Percentiles rank a stretch among this genome's conserved stretches.
phyloP scores from a whole-genome alignment of 2,797 vertebrate species.

The Crax fasciolata region DNA sequence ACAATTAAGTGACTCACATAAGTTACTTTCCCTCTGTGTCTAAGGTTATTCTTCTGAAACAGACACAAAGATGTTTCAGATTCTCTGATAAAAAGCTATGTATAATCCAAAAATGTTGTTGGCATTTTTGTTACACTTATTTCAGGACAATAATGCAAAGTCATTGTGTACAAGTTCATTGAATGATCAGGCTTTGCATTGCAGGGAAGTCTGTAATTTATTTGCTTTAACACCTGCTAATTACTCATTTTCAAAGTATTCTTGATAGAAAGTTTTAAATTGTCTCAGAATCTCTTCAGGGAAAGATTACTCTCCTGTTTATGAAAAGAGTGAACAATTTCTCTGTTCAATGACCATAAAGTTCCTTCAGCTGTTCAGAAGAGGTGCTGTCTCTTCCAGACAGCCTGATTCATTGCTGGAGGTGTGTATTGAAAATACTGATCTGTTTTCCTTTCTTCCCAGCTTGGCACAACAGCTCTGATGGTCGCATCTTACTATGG shows the following conservation, averaged over 20 bases:
- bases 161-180: not conserved
- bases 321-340: not conserved
- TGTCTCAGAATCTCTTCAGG: not conserved
- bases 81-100: not conserved
- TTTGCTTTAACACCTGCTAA: not conserved
- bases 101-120: not conserved
- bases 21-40: not conserved
- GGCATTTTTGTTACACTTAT: not conserved
- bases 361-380: not conserved
- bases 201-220: not conserved
- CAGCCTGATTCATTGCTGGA: not conserved
- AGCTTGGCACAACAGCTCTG: conserved; percentile 94
- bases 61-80: not conserved
- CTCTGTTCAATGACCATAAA: not conserved
- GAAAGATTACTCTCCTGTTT: not conserved
- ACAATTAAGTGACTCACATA: conserved; percentile 33
- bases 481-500: conserved; percentile 96
- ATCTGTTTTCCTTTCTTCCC: conserved; percentile 70
- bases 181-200: not conserved
- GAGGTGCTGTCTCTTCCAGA: not conserved
- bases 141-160: not conserved
- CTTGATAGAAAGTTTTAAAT: not conserved
- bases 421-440: conserved; percentile 25
- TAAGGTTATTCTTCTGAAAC: conserved; percentile 28
- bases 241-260: not conserved